Percentiles rank a stretch among this genome's conserved stretches.
Conservation (phyloP, 2,113 vertebrate genomes). For the Rhinoderma darwinii region DNA sequence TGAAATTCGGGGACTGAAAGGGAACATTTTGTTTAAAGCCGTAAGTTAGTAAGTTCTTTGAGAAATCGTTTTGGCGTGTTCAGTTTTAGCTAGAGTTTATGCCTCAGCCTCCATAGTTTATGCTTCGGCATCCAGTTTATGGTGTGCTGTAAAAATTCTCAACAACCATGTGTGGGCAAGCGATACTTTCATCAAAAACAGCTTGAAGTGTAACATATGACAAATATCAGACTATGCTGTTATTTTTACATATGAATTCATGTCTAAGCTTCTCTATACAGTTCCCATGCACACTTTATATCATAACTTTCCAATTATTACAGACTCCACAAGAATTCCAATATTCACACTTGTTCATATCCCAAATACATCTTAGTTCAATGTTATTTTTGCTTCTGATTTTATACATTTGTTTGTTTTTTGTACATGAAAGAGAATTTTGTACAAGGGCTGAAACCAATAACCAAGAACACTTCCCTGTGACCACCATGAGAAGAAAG, state of each 20-base stretch:
- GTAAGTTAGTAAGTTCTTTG: background rate
- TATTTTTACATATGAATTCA: background rate
- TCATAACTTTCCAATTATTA: background rate
- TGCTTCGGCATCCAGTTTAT: conserved; percentile 23
- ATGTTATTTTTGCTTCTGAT: background rate
- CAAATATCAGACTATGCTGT: background rate
- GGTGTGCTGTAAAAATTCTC: conserved; percentile 10
- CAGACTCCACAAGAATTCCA: background rate
- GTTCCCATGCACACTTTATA: background rate
- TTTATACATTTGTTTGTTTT: background rate
- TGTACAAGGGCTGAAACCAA: background rate
- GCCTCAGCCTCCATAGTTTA: conserved; percentile 6
- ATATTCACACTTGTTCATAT: background rate
- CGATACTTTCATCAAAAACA: background rate
- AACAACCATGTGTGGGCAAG: background rate
- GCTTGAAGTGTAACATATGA: background rate
- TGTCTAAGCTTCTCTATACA: background rate
- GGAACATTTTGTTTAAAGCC: background rate
- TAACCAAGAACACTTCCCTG: background rate
- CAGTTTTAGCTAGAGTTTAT: conserved; percentile 9
- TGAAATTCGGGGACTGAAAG: background rate
- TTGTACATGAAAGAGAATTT: background rate
- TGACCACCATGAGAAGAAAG: background rate
- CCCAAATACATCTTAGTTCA: background rate
- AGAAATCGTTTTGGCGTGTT: background rate